These are phyloP conservation scores for Eunapius fragilis DNA, from an alignment of 37 sponge, comb jelly and placozoan genomes.

Conservation along the genomic window DNA sequence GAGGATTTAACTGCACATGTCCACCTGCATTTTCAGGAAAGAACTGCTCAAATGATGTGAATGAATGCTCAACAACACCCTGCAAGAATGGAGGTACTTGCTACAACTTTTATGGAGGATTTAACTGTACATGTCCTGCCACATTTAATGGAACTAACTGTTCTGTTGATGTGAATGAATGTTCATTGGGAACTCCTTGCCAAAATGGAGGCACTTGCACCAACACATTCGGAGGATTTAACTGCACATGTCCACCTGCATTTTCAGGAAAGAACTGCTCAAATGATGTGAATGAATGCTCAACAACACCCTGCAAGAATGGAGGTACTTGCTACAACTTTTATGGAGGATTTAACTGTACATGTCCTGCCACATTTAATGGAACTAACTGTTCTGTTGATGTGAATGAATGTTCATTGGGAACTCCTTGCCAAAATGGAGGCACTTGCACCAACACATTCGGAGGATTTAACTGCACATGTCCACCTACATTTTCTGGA, in stretches of 20 bases:
- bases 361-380: constrained; percentile 22
- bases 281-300: no score
- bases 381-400: constrained; percentile 34
- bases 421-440: constrained; percentile 29
- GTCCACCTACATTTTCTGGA: constrained; percentile 49
- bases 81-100: neutral
- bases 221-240: no score
- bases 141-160: constrained; percentile 20
- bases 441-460: constrained; percentile 51
- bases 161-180: constrained; percentile 24
- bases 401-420: constrained; percentile 32
- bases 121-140: constrained; percentile 19
- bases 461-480: constrained; percentile 36
- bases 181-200: neutral
- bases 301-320: constrained; percentile 23
- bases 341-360: constrained; percentile 31
- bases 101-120: constrained; percentile 17
- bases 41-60: neutral
- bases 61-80: no score
- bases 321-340: constrained; percentile 44
- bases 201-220: constrained; percentile 31
- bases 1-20: constrained; percentile 20
- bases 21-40: constrained; percentile 7
- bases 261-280: no score
- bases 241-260: no score